Percentiles rank a stretch among this genome's conserved stretches.
These are phyloP conservation scores for Equus przewalskii DNA, from an alignment of 2,113 vertebrate species.

Conservation along the genomic window DNA sequence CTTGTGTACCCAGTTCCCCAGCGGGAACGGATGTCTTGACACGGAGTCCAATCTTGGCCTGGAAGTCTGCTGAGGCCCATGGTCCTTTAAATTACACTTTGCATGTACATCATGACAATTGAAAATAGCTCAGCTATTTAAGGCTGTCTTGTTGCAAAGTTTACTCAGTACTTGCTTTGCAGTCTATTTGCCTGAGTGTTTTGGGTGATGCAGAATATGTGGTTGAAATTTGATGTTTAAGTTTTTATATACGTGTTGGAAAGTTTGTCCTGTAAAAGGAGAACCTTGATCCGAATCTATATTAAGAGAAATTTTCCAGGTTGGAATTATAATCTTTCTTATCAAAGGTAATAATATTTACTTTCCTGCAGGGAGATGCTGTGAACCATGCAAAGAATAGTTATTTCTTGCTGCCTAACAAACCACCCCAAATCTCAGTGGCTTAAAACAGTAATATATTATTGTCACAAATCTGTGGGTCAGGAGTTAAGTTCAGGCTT, in stretches of 20 bases:
- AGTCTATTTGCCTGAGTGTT: not conserved
- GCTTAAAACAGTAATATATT: conserved; percentile 11
- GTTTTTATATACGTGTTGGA: not conserved
- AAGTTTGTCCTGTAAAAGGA: not conserved
- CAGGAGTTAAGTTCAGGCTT: not conserved
- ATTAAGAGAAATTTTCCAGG: conserved; percentile 33
- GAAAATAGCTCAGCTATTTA: not conserved
- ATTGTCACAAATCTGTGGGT: not conserved
- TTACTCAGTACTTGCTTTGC: not conserved
- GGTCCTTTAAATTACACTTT: not conserved
- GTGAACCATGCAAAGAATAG: not conserved
- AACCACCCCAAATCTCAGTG: not conserved
- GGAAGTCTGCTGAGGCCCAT: not conserved
- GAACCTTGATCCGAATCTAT: not conserved
- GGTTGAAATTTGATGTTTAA: conserved; percentile 43
- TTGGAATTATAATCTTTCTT: not conserved
- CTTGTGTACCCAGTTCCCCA: not conserved
- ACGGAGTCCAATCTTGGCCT: not conserved
- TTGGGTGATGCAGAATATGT: not conserved
- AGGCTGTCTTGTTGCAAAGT: not conserved
- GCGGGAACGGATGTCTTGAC: not conserved
- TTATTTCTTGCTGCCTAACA: not conserved
- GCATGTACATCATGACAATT: not conserved
- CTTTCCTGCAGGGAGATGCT: not conserved
- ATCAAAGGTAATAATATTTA: not conserved